Conservation (phyloP, 1,140 invertebrate species). For the Euschistus heros region DNA sequence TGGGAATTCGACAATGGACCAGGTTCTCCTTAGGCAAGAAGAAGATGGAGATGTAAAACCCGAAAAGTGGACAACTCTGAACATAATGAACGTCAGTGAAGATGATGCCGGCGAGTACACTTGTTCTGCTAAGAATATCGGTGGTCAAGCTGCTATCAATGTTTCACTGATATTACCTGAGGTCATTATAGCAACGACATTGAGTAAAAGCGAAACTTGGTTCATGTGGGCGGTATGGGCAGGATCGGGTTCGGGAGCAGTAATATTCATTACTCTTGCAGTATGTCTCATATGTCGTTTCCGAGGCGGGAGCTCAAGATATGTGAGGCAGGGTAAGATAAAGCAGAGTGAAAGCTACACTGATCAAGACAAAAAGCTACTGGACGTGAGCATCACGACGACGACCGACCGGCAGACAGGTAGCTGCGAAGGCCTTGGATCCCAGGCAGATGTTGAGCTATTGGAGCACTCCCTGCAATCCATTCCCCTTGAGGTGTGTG, state of each 20-base stretch:
- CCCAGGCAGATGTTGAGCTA: conserved; percentile 40
- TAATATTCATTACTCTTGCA: conserved; percentile 40
- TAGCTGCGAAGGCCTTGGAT: conserved; percentile 35
- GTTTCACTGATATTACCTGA: conserved; percentile 59
- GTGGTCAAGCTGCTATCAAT: conserved; percentile 56
- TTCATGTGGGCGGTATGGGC: conserved; percentile 45
- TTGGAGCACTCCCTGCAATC: conserved; percentile 33
- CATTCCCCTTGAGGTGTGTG: conserved; percentile 38
- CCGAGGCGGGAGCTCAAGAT: conserved; percentile 35
- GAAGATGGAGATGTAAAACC: conserved; percentile 31
- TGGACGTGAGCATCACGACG: conserved; percentile 66
- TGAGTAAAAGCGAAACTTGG: conserved; percentile 49
- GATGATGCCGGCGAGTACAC: conserved; percentile 69
- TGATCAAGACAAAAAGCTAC: conserved; percentile 71
- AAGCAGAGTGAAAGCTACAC: conserved; percentile 66
- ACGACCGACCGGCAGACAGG: conserved; percentile 51
- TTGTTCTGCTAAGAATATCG: conserved; percentile 63
- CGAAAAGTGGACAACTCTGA: conserved; percentile 59
- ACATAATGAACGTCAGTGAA: conserved; percentile 59
- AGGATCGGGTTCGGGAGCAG: conserved; percentile 40
- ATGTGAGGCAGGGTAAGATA: conserved; percentile 49
- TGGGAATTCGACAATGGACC: conserved; percentile 41
- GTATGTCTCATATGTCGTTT: conserved; percentile 46
- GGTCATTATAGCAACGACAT: conserved; percentile 50
- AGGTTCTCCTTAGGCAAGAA: conserved; percentile 36